Evolutionary conservation across 2,797 vertebrate species (phyloP), one percentile per base, ranked within the genome.

Genomic region (Paramormyrops hopkinsi): DNA sequence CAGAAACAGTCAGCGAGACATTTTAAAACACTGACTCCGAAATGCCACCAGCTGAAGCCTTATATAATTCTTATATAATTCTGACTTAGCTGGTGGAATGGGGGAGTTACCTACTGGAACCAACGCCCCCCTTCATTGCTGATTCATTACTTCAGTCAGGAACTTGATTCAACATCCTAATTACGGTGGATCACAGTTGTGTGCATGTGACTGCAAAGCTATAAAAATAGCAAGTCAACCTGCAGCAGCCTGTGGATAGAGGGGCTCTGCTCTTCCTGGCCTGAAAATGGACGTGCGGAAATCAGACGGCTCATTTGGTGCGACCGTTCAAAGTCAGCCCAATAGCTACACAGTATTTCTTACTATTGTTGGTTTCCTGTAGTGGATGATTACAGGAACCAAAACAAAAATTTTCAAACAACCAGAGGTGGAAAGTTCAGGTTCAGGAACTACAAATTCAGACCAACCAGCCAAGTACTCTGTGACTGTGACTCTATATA

Each of bases 21-120:
- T 14, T 46, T 69, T 37, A 69, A 62, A 53, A 88, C 5, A 50
- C 87, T 69, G 41, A 88, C 41, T 25, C 19, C 12, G 51, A 76
- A 50, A 53, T 53, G 69, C 46, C 69, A 88, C 33, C 86, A 88
- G 50, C 65, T 79, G 79, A 83, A 50, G 44, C 44, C 79, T 83
- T 83, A 83, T 50, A 83, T 83, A 83, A 83, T 44, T 83, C 17
- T 83, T 83, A 83, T 83, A 83, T 83, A 83, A 83, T 83, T 48
- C 79, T 83, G 41, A 83, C 44, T 83, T 48, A 41, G 76, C 76
- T 83, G 17, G 37, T 22, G 44, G 79, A 83, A 48, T 83, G 44
- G 79, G n/a, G 44, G 79, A 25, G 79, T 83, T 50, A 48, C 79
- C 79, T 83, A 83, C 44, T 48, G n/a, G 41, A 83, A 83, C 37